Percentiles rank a stretch among this genome's conserved stretches.
phyloP scores from a whole-genome alignment of 2,888 invertebrate species.

The Synanthedon myopaeformis region DNA sequence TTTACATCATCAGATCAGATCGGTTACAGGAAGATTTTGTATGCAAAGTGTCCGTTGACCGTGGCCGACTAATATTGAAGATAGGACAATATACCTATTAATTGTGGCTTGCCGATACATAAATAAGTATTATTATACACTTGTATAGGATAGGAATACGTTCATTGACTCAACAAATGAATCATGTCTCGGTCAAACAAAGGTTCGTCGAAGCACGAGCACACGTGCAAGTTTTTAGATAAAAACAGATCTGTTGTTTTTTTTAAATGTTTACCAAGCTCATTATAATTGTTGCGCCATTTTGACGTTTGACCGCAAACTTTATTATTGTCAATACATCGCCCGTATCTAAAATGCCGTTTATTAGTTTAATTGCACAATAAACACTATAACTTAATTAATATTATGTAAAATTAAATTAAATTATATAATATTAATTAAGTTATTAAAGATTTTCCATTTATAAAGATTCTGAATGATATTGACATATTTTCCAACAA shows the following conservation, averaged over 20 bases:
- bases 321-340: neutral
- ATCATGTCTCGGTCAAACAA: slow-evolving; percentile 4
- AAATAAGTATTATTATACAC: too few species aligned
- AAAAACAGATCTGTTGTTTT: neutral
- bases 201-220: neutral
- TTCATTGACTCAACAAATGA: slow-evolving; percentile 7
- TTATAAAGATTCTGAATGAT: too few species aligned
- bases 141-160: neutral
- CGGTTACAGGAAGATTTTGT: too few species aligned
- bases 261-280: neutral
- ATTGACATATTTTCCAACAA: too few species aligned
- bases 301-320: neutral
- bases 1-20: too few species aligned
- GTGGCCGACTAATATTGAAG: too few species aligned
- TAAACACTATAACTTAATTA: neutral
- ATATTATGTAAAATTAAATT: neutral
- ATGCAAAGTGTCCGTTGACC: too few species aligned
- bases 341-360: neutral
- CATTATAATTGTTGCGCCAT: neutral
- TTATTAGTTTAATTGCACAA: neutral
- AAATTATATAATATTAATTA: too few species aligned
- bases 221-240: neutral
- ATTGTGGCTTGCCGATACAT: too few species aligned
- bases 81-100: too few species aligned
- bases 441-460: too few species aligned